Evolutionary conservation across 2,888 invertebrate genomes (phyloP).

Genomic region (Gymnoscelis rufifasciata): DNA sequence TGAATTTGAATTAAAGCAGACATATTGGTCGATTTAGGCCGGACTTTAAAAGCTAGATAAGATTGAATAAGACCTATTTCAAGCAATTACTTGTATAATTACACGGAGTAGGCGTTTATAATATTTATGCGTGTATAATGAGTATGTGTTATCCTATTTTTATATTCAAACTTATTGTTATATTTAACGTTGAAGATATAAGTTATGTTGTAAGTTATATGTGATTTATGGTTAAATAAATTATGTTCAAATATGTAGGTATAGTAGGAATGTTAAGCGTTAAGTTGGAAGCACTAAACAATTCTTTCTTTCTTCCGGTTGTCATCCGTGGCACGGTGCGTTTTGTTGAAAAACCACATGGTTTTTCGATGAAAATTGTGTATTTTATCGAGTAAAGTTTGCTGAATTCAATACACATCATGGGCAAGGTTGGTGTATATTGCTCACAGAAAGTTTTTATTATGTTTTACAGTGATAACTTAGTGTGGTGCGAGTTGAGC

Average conservation of each 20-base stretch:
- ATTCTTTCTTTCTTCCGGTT: slow-evolving; percentile 68
- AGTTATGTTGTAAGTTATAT: too few species aligned
- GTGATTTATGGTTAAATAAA: background rate
- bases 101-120: too few species aligned
- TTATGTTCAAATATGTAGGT: background rate
- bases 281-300: slow-evolving; percentile 22
- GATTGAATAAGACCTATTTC: too few species aligned
- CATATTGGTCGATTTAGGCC: too few species aligned
- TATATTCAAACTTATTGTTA: too few species aligned
- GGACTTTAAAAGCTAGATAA: too few species aligned
- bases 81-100: too few species aligned
- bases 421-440: slow-evolving; percentile 29
- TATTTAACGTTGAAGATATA: too few species aligned
- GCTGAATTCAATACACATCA: slow-evolving; percentile 12
- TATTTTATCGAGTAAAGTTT: slow-evolving; percentile 21
- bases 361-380: slow-evolving; percentile 46
- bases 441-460: slow-evolving; percentile 13
- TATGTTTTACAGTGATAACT: background rate
- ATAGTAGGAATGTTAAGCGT: slow-evolving; percentile 17
- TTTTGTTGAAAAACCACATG: slow-evolving; percentile 59
- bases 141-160: too few species aligned
- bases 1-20: too few species aligned
- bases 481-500: slow-evolving; percentile 12
- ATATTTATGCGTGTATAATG: too few species aligned
- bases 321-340: slow-evolving; percentile 73